Base-by-base conservation (phyloP, 2,797 vertebrate species). In the Nannoperca obscura region DNA sequence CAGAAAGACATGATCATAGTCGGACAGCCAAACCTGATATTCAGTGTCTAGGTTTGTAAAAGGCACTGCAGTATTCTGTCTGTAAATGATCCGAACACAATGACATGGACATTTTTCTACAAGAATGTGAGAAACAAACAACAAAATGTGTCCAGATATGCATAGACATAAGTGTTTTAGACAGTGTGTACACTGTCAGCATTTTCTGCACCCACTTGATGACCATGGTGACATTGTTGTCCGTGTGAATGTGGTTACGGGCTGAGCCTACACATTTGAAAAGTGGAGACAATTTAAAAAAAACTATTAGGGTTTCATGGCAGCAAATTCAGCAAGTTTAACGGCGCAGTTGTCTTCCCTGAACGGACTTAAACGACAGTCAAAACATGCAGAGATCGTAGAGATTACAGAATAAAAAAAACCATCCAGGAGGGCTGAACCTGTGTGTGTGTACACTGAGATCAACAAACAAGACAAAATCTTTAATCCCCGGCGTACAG, bases 211-310 rank as follows among this genome's bases (percentile, higher is more conserved):
- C 12, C 36, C 40, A 27, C 53, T 52, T 47, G 27, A 42, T 30
- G 46, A 78, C 62, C 44, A 53, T 1, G 13, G 53, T 4, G 46
- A 44, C 52, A 44, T 59, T 87, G 36, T 76, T 75, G 74, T 89
- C 72, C 55, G 34, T 60, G 53, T 60, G 53, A 83, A 81, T 71
- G 60, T 36, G 55, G 42, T 60, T 30, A 36, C 58, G 65, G 49
- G 2, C 42, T 11, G 12, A 47, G 57, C 49, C 46, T 24, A n/a
- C 20, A 32, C 20, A 22, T 47, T 47, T 44, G 3, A 58, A 22
- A 34, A 62, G 40, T 52, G 58, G 44, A 10, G 59, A 71, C 69
- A 66, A 24, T 66, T 36, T 63, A 15, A 42, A 40, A 13, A 2
- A 61, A 47, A 59, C 40, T 30, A 20, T 32, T 1, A n/a, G 47